Base-by-base conservation (phyloP, 2,888 invertebrate species). In the Ptychoptera contaminata region DNA sequence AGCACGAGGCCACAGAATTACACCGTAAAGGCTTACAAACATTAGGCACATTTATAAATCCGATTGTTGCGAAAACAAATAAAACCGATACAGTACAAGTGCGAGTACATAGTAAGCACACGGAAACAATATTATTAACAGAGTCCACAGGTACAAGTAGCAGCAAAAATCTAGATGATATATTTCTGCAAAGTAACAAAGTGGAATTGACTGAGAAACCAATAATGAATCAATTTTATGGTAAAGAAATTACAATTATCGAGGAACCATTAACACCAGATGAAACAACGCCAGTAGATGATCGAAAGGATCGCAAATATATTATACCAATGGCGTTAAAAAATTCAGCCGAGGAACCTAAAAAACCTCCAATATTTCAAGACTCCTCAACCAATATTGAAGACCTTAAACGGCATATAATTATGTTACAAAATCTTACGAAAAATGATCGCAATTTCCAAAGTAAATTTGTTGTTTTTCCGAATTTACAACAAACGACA, bases 311-410 rank as follows among this genome's bases (percentile, higher is more conserved):
- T 50, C 59, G 62, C 12, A 65, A 63, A 49, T 65, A 63, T 43
- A 65, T 65, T 45, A 61, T 65, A 38, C 65, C 65, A 2, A 62
- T 65, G 62, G 65, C 65, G 7, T 47, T 65, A 29, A 65, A 65
- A 45, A 65, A 64, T 49, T 56, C 61, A 8, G 59, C 59, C 1
- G 61, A 62, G 48, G 56, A 58, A 5, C 58, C 56, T 30, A 52
- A 55, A 47, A 43, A 40, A 15, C 37, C 35, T 15, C 45, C 34
- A 52, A 52, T 43, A 48, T 55, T 37, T 50, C 55, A 56, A 2
- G 57, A 58, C 15, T 57, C 56, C 38, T 57, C 60, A 31, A 60
- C 62, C 2, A 63, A 65, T 43, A 65, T 65, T 14, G 65, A 65
- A 47, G 65, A 65, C 49, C 50, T 65, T 2, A 65, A 64, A 45